Percentiles rank a stretch among this genome's conserved stretches.
phyloP scores from a whole-genome alignment of 2,888 invertebrate genomes.

The Cantharis lateralis region DNA sequence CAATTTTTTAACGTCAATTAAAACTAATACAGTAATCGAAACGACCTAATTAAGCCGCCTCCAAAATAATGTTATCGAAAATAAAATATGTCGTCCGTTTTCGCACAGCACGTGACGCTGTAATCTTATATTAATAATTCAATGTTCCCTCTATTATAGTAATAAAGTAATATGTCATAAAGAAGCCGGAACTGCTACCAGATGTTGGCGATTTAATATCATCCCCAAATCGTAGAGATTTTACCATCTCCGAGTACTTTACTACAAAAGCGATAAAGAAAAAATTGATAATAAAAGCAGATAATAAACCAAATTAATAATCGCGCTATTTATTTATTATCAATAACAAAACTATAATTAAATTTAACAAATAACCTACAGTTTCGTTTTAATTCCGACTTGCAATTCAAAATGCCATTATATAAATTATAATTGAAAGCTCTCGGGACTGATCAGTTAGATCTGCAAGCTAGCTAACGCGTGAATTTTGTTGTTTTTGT shows the following conservation, averaged over 20 bases:
- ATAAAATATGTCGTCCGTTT: slow-evolving; percentile 24
- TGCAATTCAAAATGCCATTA: too few relatives aligned
- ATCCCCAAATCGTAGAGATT: slow-evolving; percentile 39
- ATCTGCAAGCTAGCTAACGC: too few relatives aligned
- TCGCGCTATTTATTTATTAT: background rate
- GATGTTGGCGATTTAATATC: slow-evolving; percentile 57
- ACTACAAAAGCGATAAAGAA: slow-evolving; percentile 14
- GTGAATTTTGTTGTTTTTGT: too few relatives aligned
- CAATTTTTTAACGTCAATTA: background rate
- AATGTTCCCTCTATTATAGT: slow-evolving; percentile 58
- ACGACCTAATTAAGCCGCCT: background rate
- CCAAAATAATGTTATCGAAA: slow-evolving; percentile 21
- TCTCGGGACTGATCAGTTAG: too few relatives aligned
- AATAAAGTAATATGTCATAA: slow-evolving; percentile 58
- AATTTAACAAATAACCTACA: too few relatives aligned
- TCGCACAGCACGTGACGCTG: slow-evolving; percentile 36
- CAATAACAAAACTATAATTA: background rate
- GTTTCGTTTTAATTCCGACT: too few relatives aligned
- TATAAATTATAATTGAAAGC: too few relatives aligned
- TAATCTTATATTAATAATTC: slow-evolving; percentile 59
- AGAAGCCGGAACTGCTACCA: slow-evolving; percentile 51
- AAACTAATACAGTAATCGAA: slow-evolving; percentile 4
- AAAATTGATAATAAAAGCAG: background rate
- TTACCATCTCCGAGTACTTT: slow-evolving; percentile 29
- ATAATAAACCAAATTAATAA: background rate